Evolutionary conservation across 2,113 vertebrate genomes (phyloP), one percentile per base, ranked within the genome.

Genomic region (Cyprinodon tularosa): DNA sequence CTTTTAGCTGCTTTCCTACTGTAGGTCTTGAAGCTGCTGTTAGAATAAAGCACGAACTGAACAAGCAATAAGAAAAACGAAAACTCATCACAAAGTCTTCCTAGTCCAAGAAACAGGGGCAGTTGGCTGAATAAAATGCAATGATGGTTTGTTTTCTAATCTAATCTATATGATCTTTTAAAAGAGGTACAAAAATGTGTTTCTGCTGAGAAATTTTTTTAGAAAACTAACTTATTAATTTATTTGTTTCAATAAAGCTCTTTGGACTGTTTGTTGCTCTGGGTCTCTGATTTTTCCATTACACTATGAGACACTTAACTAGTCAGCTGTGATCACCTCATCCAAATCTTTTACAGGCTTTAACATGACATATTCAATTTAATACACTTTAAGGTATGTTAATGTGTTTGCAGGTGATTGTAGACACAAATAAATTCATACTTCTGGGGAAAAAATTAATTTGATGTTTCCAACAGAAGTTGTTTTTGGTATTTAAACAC

Each of bases 161-260:
- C 74, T 62, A 82, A 77, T 86, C 45, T 84, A 63, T 72, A 81
- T 90, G 89, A 89, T 88, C 85, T 81, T 86, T 83, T 60, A 74
- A 86, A 29, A 80, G 71, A 85, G 76, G 79, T 87, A 82, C 74
- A 48, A 37, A 70, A 65, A 77, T 71, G 72, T 82, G 84, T 86
- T 71, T 89, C 82, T 81, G 68, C 77, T 80, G 82, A 86, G 73
- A 74, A 86, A 86, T 29, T 29, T 29, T 82, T 89, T 93, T 94
- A 96, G 94, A 94, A 96, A 95, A 96, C 95, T 97, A 97, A 97
- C 89, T 97, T 96, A 96, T 96, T 96, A 97, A 96, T 91, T 96
- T 96, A 96, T 96, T 96, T 91, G 93, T 96, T 96, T 96, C 94
- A 97, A 96, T 98, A 97, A 97, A 97, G 86, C 93, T 96, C 95